These are phyloP conservation scores for Rutilus rutilus DNA, from an alignment of 2,113 vertebrate species.

Conservation along the genomic window DNA sequence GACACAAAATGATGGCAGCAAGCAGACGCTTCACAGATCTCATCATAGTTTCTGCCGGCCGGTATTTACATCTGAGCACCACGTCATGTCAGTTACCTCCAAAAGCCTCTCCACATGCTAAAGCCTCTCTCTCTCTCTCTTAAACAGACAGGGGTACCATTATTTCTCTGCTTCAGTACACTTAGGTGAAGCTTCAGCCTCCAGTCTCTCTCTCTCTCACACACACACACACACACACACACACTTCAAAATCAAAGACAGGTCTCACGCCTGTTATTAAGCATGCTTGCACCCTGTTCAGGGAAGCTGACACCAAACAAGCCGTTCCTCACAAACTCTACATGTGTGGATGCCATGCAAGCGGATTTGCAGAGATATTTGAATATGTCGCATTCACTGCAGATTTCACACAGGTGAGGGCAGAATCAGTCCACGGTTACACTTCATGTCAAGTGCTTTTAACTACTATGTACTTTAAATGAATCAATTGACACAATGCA, in stretches of 20 bases:
- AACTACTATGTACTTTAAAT: too few species aligned
- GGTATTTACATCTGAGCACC: constrained; percentile 99
- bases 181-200: constrained; percentile 87
- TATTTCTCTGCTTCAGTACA: constrained; percentile 97
- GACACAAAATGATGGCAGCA: constrained; percentile 95
- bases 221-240: constrained; percentile 63
- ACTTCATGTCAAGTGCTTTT: too few species aligned
- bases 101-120: constrained; percentile 91
- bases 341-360: constrained; percentile 48
- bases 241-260: constrained; percentile 91
- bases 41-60: constrained; percentile 99
- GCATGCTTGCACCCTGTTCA: constrained; percentile 80
- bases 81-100: constrained; percentile 97
- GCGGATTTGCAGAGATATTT: constrained; percentile 49
- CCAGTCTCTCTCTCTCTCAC: constrained; percentile 15
- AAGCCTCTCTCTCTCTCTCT: constrained; percentile 81
- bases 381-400: constrained; percentile 39
- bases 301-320: constrained; percentile 74
- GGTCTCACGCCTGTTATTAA: constrained; percentile 82
- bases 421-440: constrained; percentile 18
- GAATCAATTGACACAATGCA: too few species aligned
- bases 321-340: constrained; percentile 58
- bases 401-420: constrained; percentile 55
- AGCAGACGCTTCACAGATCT: constrained; percentile 99
- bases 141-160: constrained; percentile 85